Percentiles rank a stretch among this genome's conserved stretches.
Conservation (phyloP, 64 coral and sea anemone species). For the Montipora cactus region DNA sequence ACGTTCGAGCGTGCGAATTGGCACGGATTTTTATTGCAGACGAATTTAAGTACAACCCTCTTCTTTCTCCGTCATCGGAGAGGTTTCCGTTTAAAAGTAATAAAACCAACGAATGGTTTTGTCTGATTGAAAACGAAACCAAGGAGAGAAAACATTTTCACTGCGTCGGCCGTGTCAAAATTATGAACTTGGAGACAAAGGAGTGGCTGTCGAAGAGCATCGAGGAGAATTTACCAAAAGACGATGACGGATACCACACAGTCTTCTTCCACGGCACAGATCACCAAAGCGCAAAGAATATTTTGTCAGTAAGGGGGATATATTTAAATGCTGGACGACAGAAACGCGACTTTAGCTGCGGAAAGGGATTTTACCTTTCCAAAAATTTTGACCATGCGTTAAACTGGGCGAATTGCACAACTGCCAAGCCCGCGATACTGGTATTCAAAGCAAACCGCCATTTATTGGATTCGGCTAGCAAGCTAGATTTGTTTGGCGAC, state of each 20-base stretch:
- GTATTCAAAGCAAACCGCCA: no score
- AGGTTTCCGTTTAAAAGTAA: background rate
- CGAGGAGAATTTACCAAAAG: background rate
- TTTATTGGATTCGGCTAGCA: no score
- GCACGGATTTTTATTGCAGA: conserved; percentile 19
- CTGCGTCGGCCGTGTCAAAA: background rate
- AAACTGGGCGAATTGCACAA: conserved; percentile 29
- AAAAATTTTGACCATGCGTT: conserved; percentile 33
- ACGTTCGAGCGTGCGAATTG: conserved; percentile 32
- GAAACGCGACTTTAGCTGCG: conserved; percentile 55
- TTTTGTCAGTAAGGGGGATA: conserved; percentile 58
- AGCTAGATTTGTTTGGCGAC: no score
- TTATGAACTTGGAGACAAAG: background rate
- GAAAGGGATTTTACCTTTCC: conserved; percentile 73
- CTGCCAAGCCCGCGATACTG: conserved; percentile 37
- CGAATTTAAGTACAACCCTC: conserved; percentile 52
- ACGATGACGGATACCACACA: background rate
- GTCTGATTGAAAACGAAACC: background rate
- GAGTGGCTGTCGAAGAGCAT: background rate
- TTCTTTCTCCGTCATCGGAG: background rate
- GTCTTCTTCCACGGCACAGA: conserved; percentile 17
- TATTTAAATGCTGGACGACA: conserved; percentile 10
- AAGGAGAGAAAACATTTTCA: background rate
- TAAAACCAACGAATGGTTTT: background rate
- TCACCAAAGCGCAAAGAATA: conserved; percentile 47